phyloP scores from a whole-genome alignment of 2,888 invertebrate genomes.

The Melanostoma scalare region DNA sequence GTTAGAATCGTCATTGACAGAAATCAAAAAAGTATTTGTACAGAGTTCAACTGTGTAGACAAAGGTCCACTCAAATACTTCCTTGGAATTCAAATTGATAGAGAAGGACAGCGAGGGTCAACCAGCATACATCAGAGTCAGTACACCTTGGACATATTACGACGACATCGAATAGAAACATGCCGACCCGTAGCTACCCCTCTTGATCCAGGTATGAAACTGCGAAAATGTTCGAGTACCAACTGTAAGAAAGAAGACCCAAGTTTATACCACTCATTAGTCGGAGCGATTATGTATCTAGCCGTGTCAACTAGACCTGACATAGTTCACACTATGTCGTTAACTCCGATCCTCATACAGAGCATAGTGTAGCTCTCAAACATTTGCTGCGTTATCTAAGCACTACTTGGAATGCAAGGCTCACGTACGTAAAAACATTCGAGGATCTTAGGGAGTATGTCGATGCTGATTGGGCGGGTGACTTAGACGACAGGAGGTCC shows the following conservation, averaged over 20 bases:
- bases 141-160: constrained; percentile 29
- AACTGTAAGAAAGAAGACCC: background rate
- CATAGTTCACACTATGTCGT: constrained; percentile 49
- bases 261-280: constrained; percentile 41
- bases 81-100: constrained; percentile 54
- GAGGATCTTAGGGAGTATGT: constrained; percentile 27
- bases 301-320: constrained; percentile 48
- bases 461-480: constrained; percentile 63
- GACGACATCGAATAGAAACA: constrained; percentile 32
- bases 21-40: background rate
- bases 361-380: no score
- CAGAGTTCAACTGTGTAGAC: background rate
- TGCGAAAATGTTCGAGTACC: constrained; percentile 17
- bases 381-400: constrained; percentile 48
- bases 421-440: constrained; percentile 20
- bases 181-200: constrained; percentile 50
- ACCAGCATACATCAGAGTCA: constrained; percentile 38
- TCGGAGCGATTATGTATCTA: constrained; percentile 48
- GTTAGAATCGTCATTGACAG: background rate
- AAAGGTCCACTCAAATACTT: constrained; percentile 28
- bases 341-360: constrained; percentile 42
- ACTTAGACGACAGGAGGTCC: constrained; percentile 32
- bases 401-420: constrained; percentile 21
- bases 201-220: constrained; percentile 33
- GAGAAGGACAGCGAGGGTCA: constrained; percentile 25